Conservation (phyloP, 1,140 invertebrate genomes). For the Heliconius congener region DNA sequence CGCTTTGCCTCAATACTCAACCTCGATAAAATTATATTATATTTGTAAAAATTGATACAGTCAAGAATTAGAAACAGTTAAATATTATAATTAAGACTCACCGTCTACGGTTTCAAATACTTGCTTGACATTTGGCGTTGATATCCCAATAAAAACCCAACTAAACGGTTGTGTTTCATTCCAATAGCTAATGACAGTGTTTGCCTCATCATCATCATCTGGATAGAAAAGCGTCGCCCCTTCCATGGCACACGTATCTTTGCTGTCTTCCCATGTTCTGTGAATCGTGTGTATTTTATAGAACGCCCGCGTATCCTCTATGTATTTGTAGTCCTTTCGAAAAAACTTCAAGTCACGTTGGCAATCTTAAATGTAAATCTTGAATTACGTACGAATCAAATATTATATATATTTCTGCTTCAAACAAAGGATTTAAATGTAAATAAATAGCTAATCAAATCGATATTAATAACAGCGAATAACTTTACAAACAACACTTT, state of each 20-base stretch:
- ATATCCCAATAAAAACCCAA: conserved; percentile 59
- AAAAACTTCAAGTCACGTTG: conserved; percentile 52
- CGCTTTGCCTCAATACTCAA: too few species aligned
- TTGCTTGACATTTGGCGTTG: conserved; percentile 53
- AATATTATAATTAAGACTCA: conserved; percentile 34
- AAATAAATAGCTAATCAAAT: neutral
- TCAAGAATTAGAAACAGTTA: neutral
- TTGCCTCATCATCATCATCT: conserved; percentile 52
- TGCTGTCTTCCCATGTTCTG: conserved; percentile 58
- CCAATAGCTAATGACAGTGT: conserved; percentile 50
- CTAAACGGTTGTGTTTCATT: conserved; percentile 51
- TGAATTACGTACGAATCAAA: neutral
- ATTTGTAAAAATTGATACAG: neutral
- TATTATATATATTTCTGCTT: neutral
- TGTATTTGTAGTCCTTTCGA: conserved; percentile 57
- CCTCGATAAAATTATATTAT: neutral
- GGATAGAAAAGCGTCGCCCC: conserved; percentile 64
- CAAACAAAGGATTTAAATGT: neutral
- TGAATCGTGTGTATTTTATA: conserved; percentile 64
- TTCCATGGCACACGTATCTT: conserved; percentile 52
- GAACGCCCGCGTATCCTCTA: conserved; percentile 48
- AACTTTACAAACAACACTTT: conserved; percentile 6
- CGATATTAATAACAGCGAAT: neutral
- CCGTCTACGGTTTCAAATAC: conserved; percentile 64
- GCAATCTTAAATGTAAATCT: conserved; percentile 51